These are phyloP conservation scores for Nyctereutes procyonoides DNA, from an alignment of 2,113 vertebrate species.

Conservation along the genomic window DNA sequence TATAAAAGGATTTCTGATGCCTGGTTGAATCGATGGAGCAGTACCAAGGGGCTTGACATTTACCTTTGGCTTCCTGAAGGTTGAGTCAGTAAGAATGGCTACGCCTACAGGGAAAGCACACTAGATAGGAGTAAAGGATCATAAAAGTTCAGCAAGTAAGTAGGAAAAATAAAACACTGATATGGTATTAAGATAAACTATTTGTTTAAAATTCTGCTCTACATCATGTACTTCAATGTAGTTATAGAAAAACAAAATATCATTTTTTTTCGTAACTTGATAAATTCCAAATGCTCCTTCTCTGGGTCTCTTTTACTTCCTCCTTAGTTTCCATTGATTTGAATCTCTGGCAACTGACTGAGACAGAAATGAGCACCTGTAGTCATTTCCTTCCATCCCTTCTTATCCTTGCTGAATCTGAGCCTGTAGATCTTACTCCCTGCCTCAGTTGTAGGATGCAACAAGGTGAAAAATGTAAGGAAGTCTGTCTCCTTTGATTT, in stretches of 20 bases:
- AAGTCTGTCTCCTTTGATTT: not conserved
- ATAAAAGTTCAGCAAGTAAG: not conserved
- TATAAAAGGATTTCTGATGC: not conserved
- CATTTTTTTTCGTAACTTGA: not conserved
- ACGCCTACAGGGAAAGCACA: not conserved
- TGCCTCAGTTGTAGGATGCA: not conserved
- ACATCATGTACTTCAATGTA: not conserved
- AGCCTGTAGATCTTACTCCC: not conserved
- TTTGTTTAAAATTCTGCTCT: slow-evolving; percentile 21
- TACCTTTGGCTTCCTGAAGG: not conserved
- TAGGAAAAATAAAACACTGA: not conserved
- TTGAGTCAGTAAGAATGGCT: not conserved
- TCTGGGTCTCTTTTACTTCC: not conserved
- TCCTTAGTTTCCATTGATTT: not conserved
- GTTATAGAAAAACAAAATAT: not conserved
- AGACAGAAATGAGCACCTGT: not conserved
- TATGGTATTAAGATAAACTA: not conserved
- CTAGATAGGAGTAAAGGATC: not conserved
- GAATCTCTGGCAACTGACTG: not conserved
- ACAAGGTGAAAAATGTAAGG: not conserved
- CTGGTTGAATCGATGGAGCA: not conserved
- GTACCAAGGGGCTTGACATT: not conserved
- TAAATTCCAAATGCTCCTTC: not conserved
- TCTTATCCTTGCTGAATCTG: not conserved
- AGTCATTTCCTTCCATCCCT: not conserved